Percentiles rank a stretch among this genome's conserved stretches.
These are phyloP conservation scores for Solea senegalensis DNA, from an alignment of 2,113 vertebrate genomes.

Conservation along the genomic window DNA sequence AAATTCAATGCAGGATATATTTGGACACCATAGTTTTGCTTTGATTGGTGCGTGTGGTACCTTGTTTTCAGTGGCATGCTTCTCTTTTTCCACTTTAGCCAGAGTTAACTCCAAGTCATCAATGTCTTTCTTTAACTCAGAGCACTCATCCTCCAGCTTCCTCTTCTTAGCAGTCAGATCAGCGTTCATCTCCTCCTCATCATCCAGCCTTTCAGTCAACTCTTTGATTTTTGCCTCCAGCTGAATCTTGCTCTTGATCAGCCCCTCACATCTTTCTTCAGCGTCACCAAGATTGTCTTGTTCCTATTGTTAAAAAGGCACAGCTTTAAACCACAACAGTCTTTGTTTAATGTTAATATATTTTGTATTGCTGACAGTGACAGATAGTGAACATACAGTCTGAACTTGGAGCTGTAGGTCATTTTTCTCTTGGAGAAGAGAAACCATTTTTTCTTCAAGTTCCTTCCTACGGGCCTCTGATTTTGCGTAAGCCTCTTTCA, in stretches of 20 bases:
- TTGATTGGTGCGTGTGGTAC: conserved; percentile 55
- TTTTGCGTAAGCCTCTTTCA: conserved; percentile 88
- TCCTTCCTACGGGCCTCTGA: conserved; percentile 89
- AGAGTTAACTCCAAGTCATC: conserved; percentile 80
- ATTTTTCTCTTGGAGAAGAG: conserved; percentile 92
- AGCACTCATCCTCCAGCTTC: conserved; percentile 87
- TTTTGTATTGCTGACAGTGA: background rate
- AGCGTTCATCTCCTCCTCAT: conserved; percentile 90
- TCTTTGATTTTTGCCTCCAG: conserved; percentile 91
- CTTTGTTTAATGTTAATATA: background rate
- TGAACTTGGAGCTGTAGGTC: conserved; percentile 94
- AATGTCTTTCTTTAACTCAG: conserved; percentile 80
- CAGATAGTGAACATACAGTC: conserved; percentile 77
- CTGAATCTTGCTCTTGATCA: conserved; percentile 92
- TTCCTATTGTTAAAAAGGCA: conserved; percentile 77
- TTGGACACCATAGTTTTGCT: background rate
- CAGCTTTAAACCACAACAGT: background rate
- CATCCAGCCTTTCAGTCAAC: conserved; percentile 86
- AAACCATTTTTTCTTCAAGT: conserved; percentile 93
- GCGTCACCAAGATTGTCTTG: conserved; percentile 91
- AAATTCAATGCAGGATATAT: background rate
- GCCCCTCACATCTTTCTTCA: conserved; percentile 89
- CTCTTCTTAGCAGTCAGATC: conserved; percentile 91
- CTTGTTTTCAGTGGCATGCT: conserved; percentile 94
- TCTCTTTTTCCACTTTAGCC: conserved; percentile 91